Base-by-base conservation (phyloP, 1,140 invertebrate genomes). In the Nixonia krombeini region DNA sequence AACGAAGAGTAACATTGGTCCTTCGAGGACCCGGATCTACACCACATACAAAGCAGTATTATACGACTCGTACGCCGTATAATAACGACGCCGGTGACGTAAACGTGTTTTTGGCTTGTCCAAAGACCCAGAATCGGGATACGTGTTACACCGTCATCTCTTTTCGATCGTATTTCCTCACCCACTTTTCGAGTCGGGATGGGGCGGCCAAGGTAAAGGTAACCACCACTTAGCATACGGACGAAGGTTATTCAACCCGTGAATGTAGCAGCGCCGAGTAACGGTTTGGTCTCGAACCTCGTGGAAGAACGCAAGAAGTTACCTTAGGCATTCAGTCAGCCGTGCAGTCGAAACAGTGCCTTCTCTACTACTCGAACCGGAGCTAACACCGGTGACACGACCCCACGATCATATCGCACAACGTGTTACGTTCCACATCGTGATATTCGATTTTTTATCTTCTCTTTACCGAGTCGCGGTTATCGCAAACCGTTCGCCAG, bases 221-320 rank as follows among this genome's bases (percentile, higher is more conserved):
- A 58, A 61, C 46, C 18, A 47, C 46, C 53, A 58, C 71, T 83
- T 81, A 80, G 77, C 81, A 81, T 83, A 79, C 70, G 64, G 37
- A 45, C 42, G 70, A 81, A 82, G 83, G 83, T 83, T 78, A 79
- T 85, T 85, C 79, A 85, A 84, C 83, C 66, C 78, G 67, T 55
- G 25, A 38, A 45, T 61, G 70, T 56, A 70, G 59, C 63, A 65
- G 59, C 58, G 49, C 47, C 58, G 66, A 44, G 63, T 75, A 73
- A 73, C 69, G 71, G 70, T 75, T 67, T 66, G 61, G 29, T 44
- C 51, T 70, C 65, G 67, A 70, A 76, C 74, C 73, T 73, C 72
- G 64, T 63, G 41, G 59, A 71, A 49, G 67, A 73, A 68, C 70
- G 63, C 59, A 65, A 42, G 62, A 70, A 72, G 63, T 67, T 65